Percentiles rank a stretch among this genome's conserved stretches.
These are phyloP conservation scores for Dexiosoma caninum DNA, from an alignment of 2,888 invertebrate species.

Conservation along the genomic window DNA sequence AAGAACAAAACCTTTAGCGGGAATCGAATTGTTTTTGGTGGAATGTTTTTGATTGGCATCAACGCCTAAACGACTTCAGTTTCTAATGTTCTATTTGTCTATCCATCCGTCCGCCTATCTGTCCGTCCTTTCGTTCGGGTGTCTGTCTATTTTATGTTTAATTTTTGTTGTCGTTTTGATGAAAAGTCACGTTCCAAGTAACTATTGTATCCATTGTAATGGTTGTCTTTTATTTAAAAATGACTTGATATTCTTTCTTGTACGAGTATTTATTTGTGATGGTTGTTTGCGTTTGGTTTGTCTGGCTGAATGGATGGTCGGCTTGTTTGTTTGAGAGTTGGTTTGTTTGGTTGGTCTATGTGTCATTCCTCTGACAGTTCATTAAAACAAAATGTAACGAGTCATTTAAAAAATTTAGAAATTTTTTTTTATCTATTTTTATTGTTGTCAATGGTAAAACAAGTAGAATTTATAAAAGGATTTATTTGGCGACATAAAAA, in stretches of 20 bases:
- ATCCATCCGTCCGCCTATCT: not conserved
- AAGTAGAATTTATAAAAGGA: conserved; percentile 25
- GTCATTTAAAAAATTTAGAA: conserved; percentile 46
- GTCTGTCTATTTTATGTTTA: conserved; percentile 12
- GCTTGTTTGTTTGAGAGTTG: conserved; percentile 8
- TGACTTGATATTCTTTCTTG: conserved; percentile 52
- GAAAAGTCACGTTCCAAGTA: conserved; percentile 59
- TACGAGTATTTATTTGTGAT: conserved; percentile 48
- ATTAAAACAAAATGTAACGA: conserved; percentile 55
- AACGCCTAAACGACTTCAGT: conserved; percentile 57
- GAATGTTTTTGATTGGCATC: conserved; percentile 57
- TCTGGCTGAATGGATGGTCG: conserved; percentile 1
- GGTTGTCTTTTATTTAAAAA: conserved; percentile 51
- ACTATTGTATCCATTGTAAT: conserved; percentile 52
- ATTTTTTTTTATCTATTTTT: no score
- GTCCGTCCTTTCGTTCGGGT: no score
- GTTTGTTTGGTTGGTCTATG: conserved; percentile 34
- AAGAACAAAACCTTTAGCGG: not conserved
- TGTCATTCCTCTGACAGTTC: conserved; percentile 57
- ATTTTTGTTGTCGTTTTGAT: conserved; percentile 58
- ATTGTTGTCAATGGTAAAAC: not conserved
- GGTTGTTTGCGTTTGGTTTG: not conserved
- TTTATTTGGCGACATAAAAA: not conserved
- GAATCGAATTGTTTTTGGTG: conserved; percentile 11
- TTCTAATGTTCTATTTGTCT: conserved; percentile 20